Conservation (phyloP, 2,113 vertebrate species). For the Mustela lutreola region DNA sequence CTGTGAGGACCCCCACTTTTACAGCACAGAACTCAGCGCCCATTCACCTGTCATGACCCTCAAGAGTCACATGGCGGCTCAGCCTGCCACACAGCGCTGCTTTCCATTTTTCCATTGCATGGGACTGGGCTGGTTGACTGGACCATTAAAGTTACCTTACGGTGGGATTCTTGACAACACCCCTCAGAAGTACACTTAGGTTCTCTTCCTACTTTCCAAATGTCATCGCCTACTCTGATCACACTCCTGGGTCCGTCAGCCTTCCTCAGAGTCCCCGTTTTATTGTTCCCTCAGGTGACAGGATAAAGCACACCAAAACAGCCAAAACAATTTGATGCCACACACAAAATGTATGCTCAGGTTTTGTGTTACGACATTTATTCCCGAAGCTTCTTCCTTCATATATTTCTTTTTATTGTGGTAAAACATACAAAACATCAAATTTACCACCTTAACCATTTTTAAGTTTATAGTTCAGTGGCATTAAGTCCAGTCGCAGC, state of each 20-base stretch:
- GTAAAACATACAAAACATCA: background rate
- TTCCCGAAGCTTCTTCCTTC: background rate
- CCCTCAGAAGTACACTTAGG: fast-evolving
- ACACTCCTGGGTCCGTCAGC: background rate
- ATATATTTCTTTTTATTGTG: background rate
- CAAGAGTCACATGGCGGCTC: background rate
- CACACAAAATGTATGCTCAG: background rate
- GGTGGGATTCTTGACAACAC: background rate
- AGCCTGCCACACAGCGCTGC: background rate
- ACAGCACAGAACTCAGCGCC: background rate
- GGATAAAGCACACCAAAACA: background rate
- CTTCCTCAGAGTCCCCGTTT: background rate
- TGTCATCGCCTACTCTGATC: background rate
- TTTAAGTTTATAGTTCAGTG: background rate
- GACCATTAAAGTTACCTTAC: background rate
- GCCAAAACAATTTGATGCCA: background rate
- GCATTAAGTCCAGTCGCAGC: background rate
- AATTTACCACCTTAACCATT: background rate
- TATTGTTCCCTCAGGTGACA: background rate
- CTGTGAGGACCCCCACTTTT: fast-evolving
- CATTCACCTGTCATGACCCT: background rate
- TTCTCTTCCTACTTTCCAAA: background rate
- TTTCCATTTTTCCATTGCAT: background rate
- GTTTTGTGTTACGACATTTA: background rate
- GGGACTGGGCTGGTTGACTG: background rate